Evolutionary conservation across 2,888 invertebrate species (phyloP), one percentile per base, ranked within the genome.

Genomic region (Tromatobia lineatoria): DNA sequence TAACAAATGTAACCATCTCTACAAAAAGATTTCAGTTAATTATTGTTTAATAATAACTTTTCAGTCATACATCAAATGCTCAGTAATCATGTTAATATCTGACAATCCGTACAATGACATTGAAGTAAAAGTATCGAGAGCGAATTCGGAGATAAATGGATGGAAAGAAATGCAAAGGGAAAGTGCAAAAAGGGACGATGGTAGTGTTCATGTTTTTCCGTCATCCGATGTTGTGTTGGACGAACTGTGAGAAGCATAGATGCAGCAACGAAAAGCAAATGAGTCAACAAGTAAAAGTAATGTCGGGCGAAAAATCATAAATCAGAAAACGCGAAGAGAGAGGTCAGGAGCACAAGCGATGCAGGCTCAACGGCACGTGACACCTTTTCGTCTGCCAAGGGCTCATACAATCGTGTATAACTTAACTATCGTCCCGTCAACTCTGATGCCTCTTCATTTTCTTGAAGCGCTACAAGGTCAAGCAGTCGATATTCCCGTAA

Each of bases 401-500:
- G 42, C 45, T 15, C 13, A 20, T 64, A 69, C 29, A 80, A 80
- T 83, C 66, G 64, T 76, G 64, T 67, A 66, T 42, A 59, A 73
- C 69, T 75, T 75, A 64, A 75, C 54, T 52, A 54, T 73, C 67
- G 80, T 71, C 76, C 74, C 77, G 59, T 77, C 76, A 54, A 80
- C 50, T 18, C 15, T 59, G 20, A 45, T 42, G 34, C 59, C 20
- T 71, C 61, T n/a, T 67, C 67, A 52, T 76, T 15, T 70, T 67
- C 20, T 13, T 20, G n/a, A 66, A 25, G 18, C 57, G 50, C 42
- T 66, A 47, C 79, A 82, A 79, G 85, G 79, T 71, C 85, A 20
- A 78, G 70, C 59, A 76, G 47, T 38, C 82, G 77, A 85, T 71
- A 79, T 78, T 85, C 54, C 84, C 74, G 84, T 66, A 75, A 85